A percentile compares a stretch with the other conserved stretches of the same genome.
Evolutionary conservation across 2,888 invertebrate genomes (phyloP).

Genomic region (Chironomus tentans): DNA sequence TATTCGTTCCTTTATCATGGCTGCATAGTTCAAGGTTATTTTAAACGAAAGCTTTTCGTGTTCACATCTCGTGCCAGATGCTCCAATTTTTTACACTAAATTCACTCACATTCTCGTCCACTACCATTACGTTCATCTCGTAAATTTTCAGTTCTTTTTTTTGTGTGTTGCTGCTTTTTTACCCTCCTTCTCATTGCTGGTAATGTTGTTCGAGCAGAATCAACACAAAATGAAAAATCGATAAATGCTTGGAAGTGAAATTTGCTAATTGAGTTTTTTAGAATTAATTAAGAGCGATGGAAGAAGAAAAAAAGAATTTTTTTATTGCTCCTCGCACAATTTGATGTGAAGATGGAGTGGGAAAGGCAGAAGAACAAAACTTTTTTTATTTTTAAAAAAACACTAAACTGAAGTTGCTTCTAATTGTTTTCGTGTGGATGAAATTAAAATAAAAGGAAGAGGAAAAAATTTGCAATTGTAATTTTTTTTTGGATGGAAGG

Average conservation of each 20-base stretch:
- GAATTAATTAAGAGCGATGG: no score
- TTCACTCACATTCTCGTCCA: background rate
- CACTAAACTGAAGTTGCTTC: no score
- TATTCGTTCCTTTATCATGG: background rate
- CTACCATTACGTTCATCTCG: background rate
- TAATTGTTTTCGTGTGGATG: no score
- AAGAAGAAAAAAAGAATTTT: no score
- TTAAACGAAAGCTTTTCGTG: slow-evolving; percentile 17
- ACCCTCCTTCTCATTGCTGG: background rate
- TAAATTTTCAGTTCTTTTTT: background rate
- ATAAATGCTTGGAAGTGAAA: background rate
- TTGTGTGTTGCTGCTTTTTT: background rate
- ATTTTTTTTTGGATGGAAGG: no score
- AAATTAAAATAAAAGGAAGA: no score
- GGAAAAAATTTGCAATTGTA: no score
- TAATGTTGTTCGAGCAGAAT: no score
- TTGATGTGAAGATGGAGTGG: no score
- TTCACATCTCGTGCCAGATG: background rate
- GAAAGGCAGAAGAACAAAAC: no score
- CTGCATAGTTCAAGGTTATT: slow-evolving; percentile 17
- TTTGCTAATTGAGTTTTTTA: slow-evolving; percentile 2
- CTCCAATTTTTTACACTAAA: background rate
- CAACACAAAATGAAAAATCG: background rate
- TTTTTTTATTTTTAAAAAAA: no score
- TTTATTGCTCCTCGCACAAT: no score